Base-by-base conservation (phyloP, 2,888 invertebrate species). In the Polydrusus pterygomalis region DNA sequence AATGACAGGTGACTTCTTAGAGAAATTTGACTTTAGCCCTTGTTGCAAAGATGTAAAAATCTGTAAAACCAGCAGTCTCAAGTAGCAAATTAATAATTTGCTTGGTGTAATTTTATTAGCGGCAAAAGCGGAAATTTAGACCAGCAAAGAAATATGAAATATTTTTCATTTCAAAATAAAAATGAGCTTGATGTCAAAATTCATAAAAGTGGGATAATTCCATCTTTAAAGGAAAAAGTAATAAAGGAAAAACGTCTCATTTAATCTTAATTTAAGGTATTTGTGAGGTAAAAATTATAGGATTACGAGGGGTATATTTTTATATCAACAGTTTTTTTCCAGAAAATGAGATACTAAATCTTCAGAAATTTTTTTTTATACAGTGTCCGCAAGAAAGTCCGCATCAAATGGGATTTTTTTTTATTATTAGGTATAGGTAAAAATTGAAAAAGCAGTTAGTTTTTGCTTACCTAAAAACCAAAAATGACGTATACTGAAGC, bases 141-240 rank as follows among this genome's bases (percentile, higher is more conserved):
- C 13, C 30, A 7, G 30, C 6, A 54, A 30, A 58, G 58, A 34
- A 58, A 56, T 34, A 56, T 34, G 34, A 47, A 64, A 58, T 34
- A 58, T 58, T 58, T 58, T 58, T 58, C 58, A 58, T 58, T 58
- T 38, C 38, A 15, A 58, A 34, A 58, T 58, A 58, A 58, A 58
- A 58, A 58, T 58, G 58, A 58, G 58, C 38, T 58, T 58, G 58
- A 58, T 58, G 58, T 58, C 58, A 10, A 38, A 58, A 58, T 58
- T 58, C 58, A 58, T 70, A 70, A 70, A 58, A 70, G 70, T 25
- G 49, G 51, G 30, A 70, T 70, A 63, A 62, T 63, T 70, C 51
- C 43, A 38, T 47, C 63, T 63, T 49, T 47, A 25, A 47, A 10
- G 20, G 43, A 63, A 63, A 70, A 60, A 70, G 63, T 70, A 70